A percentile compares a stretch with the other conserved stretches of the same genome.
Evolutionary conservation across 2,797 vertebrate species (phyloP).

Genomic region (Botia almorhae): DNA sequence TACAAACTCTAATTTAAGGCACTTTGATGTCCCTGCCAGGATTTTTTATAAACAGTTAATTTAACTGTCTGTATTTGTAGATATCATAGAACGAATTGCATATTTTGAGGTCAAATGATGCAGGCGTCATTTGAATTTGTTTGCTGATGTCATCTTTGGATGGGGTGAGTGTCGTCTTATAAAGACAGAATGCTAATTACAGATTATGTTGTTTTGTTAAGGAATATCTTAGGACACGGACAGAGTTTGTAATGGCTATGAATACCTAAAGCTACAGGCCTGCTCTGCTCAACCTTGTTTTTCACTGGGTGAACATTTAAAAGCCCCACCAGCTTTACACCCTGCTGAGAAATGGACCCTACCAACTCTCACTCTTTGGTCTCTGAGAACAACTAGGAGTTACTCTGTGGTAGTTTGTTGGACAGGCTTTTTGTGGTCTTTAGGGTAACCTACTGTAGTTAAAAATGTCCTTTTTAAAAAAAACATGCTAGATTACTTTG

Average conservation of each 20-base stretch:
- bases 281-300: background rate
- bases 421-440: background rate
- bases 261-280: too few relatives aligned
- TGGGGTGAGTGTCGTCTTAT: background rate
- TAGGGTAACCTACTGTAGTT: too few relatives aligned
- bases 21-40: conserved; percentile 78
- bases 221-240: background rate
- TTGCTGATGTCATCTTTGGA: conserved; percentile 49
- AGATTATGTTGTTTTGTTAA: conserved; percentile 54
- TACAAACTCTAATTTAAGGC: conserved; percentile 72
- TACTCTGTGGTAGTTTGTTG: too few relatives aligned
- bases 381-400: background rate
- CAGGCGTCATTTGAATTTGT: conserved; percentile 47
- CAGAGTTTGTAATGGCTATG: background rate
- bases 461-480: too few relatives aligned
- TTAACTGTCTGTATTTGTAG: conserved; percentile 64
- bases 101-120: conserved; percentile 58
- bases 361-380: background rate
- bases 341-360: background rate
- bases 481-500: background rate
- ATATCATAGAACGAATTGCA: conserved; percentile 72
- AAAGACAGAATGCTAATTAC: background rate
- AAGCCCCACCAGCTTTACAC: background rate
- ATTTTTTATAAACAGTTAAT: conserved; percentile 65
- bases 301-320: conserved; percentile 3